A percentile compares a stretch with the other conserved stretches of the same genome.
These are phyloP conservation scores for Bembecia ichneumoniformis DNA, from an alignment of 2,888 invertebrate species.

Conservation along the genomic window DNA sequence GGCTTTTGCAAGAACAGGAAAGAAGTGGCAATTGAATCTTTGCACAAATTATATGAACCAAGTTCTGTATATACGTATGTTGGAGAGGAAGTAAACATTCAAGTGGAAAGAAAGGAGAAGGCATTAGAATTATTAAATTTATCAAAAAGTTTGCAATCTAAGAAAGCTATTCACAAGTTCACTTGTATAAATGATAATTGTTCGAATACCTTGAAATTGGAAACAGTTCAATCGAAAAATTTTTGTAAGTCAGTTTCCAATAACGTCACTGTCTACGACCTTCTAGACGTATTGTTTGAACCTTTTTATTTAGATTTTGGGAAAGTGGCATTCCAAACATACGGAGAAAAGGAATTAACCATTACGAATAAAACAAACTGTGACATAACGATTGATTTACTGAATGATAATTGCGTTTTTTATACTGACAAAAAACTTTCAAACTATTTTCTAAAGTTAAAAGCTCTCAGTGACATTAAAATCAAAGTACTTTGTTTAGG, in stretches of 20 bases:
- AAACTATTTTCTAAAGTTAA: conserved; percentile 28
- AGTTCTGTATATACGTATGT: conserved; percentile 38
- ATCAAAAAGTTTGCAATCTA: conserved; percentile 24
- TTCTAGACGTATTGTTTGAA: conserved; percentile 35
- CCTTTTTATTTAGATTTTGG: conserved; percentile 49
- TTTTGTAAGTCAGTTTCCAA: conserved; percentile 30
- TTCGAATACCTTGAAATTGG: conserved; percentile 4
- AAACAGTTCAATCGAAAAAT: conserved; percentile 10
- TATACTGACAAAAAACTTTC: conserved; percentile 34
- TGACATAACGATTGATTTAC: conserved; percentile 31
- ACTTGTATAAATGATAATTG: conserved; percentile 30
- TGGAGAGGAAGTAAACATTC: conserved; percentile 24
- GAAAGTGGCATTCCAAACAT: conserved; percentile 38
- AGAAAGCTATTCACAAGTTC: conserved; percentile 23
- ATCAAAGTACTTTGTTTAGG: conserved; percentile 38
- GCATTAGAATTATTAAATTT: conserved; percentile 29
- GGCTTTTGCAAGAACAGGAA: conserved; percentile 23
- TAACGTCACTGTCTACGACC: conserved; percentile 28
- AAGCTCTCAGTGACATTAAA: conserved; percentile 22
- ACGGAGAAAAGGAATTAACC: conserved; percentile 32
- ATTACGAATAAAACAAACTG: conserved; percentile 44
- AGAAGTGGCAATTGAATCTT: conserved; percentile 31
- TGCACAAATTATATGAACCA: conserved; percentile 43
- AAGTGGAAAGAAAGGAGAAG: conserved; percentile 22
- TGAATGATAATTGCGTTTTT: conserved; percentile 27